Percentiles rank a stretch among this genome's conserved stretches.
Evolutionary conservation across 2,113 vertebrate species (phyloP).

Genomic region (Pedionomus torquatus): DNA sequence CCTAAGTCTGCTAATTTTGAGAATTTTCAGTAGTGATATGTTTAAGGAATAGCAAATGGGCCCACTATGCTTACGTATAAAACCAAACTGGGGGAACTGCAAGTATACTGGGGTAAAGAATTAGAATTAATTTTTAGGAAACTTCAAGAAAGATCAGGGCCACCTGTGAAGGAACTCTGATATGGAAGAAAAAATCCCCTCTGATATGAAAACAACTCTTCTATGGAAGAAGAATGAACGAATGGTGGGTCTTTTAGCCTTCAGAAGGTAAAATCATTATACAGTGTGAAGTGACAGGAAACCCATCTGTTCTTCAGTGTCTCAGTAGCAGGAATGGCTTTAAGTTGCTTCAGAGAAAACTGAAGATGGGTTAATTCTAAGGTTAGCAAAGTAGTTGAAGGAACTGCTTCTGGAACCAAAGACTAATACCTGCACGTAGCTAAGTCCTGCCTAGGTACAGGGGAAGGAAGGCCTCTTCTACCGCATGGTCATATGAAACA

Average conservation of each 20-base stretch:
- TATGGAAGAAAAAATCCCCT: not conserved
- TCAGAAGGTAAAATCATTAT: not conserved
- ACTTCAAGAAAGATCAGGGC: not conserved
- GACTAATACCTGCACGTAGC: not conserved
- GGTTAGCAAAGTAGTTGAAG: not conserved
- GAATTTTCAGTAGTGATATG: not conserved
- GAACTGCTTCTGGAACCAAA: not conserved
- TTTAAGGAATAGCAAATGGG: not conserved
- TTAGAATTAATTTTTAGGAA: not conserved
- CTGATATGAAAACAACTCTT: not conserved
- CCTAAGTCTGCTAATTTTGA: not conserved
- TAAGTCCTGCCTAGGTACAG: not conserved
- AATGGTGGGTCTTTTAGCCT: not conserved
- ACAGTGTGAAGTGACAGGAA: not conserved
- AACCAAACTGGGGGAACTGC: not conserved
- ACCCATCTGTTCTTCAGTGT: not conserved
- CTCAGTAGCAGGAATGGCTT: not conserved
- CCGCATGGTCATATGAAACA: not conserved
- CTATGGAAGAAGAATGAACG: not conserved
- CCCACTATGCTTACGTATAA: not conserved
- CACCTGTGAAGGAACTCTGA: not conserved
- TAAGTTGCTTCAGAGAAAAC: not conserved
- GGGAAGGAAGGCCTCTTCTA: not conserved
- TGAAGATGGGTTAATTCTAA: not conserved
- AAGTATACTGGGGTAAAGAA: not conserved